Base-by-base conservation (phyloP, 2,888 invertebrate species). In the Thymelicus acteon region DNA sequence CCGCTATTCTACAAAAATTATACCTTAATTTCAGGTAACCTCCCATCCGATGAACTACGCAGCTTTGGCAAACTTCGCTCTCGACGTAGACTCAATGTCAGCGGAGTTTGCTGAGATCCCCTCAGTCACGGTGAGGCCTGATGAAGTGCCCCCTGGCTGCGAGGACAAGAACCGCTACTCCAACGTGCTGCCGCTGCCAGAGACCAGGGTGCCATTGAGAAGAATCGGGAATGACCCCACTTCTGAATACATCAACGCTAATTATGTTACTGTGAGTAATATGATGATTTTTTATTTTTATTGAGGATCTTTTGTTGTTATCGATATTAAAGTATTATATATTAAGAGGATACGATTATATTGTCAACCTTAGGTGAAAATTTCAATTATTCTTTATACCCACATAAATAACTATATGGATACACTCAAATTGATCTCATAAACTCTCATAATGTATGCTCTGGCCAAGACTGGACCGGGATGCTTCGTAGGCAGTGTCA, bases 241-340 rank as follows among this genome's bases (percentile, higher is more conserved):
- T 74, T 96, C 97, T 65, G 97, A 98, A 88, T 99, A 98, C 85
- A 98, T 98, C 78, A 99, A 98, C 84, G 98, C 98, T 74, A 98
- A 98, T 90, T 98, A 95, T 91, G 96, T 98, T 77, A 96, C 97
- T 89, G 98, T 98, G 89, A 95, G 96, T 57, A 40, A 44, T 52
- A 3, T 31, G 31, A 31, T 31, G 31, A 31, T 31, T 2, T 3
- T 31, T 31, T 31, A 31, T 5, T 3, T 31, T 31, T 31, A 24
- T 5, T 31, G 31, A 31, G 31, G 31, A 19, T 19, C 19, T 19
- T 19, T 19, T 19, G 19, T 19, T 19, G 19, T 0, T 19, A 31
- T 31, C 31, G 31, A 31, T 31, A 5, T 31, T 31, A 31, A 31
- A 31, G 5, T 31, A 31, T 5, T 31, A 24, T 24, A 24, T 1